Evolutionary conservation across 2,888 invertebrate genomes (phyloP), one percentile per base, ranked within the genome.

Genomic region (Acanthosoma haemorrhoidale): DNA sequence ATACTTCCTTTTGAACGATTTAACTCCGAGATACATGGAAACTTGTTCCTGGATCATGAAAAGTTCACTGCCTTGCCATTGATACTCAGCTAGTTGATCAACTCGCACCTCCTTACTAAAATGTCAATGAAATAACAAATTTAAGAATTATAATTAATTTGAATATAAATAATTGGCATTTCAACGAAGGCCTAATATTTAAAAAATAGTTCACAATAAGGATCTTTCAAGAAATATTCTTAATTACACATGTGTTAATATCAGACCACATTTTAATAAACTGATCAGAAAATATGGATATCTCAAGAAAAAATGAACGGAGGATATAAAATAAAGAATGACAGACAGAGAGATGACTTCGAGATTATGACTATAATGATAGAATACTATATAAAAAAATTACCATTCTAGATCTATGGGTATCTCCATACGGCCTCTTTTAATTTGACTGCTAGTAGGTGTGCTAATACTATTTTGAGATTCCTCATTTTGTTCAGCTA

Each of bases 41-140:
- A 99, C 90, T 80, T 91, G 98, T 80, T 98, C 98, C 81, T 98
- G 96, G 71, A 97, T 87, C 91, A 96, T 94, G 81, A 88, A 94
- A 63, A 91, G 90, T 77, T 96, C 91, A 16, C 73, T 71, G 76
- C 81, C 85, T 69, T 77, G 76, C 97, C 97, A 97, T 77, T 89
- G 91, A 79, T 97, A 97, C 79, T 97, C 96, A 71, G 92, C 93
- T 67, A 97, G 86, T 79, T 92, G 91, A 68, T 92, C 91, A 15
- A 94, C 94, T 18, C 90, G 89, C 78, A 90, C 73, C 60, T 76
- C 76, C 70, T 76, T 76, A 39, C 67, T 67, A n/a, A 36, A 51
- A 43, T 4, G 32, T 15, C 29, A 16, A 15, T 21, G 13, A 41
- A 1, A 57, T 18, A 21, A 57, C 11, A 57, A n/a, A 18, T 6